Conservation (phyloP, 2,888 invertebrate species). For the Cheiracanthium punctorium region DNA sequence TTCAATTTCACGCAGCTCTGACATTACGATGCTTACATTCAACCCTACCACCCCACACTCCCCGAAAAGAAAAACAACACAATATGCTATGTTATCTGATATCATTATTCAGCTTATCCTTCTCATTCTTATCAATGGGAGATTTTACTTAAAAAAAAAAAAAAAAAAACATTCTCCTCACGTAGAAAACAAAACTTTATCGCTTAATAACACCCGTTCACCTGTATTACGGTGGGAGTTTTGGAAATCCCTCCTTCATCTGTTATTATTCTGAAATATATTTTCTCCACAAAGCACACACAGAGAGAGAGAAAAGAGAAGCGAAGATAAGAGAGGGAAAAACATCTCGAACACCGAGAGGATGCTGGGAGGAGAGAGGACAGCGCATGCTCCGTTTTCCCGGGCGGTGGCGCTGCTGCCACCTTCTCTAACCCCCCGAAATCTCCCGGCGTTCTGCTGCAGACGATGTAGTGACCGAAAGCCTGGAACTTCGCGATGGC, state of each 20-base stretch:
- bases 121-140: not conserved
- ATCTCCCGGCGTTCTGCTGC: constrained; percentile 26
- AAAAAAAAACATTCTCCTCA: not conserved
- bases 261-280: constrained; percentile 2
- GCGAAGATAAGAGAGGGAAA: not conserved
- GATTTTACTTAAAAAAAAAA: too few species aligned
- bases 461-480: constrained; percentile 51
- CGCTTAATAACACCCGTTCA: not conserved
- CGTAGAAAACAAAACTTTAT: not conserved
- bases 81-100: too few species aligned
- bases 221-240: not conserved
- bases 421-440: constrained; percentile 23
- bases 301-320: not conserved
- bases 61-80: too few species aligned
- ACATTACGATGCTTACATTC: too few species aligned
- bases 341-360: not conserved
- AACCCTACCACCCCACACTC: too few species aligned
- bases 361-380: not conserved
- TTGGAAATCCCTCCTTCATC: not conserved
- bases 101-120: not conserved
- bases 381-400: constrained; percentile 56
- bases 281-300: not conserved
- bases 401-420: constrained; percentile 55
- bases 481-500: constrained; percentile 59
- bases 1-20: too few species aligned